Conservation (phyloP, 2,113 vertebrate genomes). For the Chinchilla lanigera region DNA sequence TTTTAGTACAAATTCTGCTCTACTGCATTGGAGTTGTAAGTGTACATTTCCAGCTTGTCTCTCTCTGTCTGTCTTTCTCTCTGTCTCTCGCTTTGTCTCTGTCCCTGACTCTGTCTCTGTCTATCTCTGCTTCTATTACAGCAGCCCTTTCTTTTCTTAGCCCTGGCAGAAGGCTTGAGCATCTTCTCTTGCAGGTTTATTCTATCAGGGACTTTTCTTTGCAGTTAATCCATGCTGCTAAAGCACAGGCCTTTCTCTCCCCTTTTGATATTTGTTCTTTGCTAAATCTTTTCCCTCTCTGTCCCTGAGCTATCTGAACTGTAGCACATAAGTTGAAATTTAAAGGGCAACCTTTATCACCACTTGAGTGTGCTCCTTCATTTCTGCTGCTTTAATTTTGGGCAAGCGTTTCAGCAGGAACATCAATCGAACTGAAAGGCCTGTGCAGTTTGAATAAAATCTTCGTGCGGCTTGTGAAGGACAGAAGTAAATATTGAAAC, state of each 20-base stretch:
- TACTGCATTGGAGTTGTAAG: neutral
- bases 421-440: neutral
- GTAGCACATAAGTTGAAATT: neutral
- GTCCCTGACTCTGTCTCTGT: neutral
- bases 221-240: neutral
- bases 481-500: neutral
- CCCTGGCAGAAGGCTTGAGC: neutral
- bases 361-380: neutral
- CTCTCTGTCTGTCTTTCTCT: neutral
- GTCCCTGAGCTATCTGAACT: neutral
- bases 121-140: neutral
- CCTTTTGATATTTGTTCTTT: slow-evolving; percentile 15
- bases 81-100: neutral
- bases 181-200: neutral
- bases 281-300: neutral
- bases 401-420: slow-evolving; percentile 13
- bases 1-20: neutral
- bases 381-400: slow-evolving; percentile 52
- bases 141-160: neutral
- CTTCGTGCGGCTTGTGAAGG: neutral
- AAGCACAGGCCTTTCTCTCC: neutral
- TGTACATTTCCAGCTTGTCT: neutral
- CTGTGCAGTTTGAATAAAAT: slow-evolving; percentile 48
- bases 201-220: neutral
- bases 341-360: neutral